Base-by-base conservation (phyloP, 2,113 vertebrate genomes). In the Calidris pygmaea region DNA sequence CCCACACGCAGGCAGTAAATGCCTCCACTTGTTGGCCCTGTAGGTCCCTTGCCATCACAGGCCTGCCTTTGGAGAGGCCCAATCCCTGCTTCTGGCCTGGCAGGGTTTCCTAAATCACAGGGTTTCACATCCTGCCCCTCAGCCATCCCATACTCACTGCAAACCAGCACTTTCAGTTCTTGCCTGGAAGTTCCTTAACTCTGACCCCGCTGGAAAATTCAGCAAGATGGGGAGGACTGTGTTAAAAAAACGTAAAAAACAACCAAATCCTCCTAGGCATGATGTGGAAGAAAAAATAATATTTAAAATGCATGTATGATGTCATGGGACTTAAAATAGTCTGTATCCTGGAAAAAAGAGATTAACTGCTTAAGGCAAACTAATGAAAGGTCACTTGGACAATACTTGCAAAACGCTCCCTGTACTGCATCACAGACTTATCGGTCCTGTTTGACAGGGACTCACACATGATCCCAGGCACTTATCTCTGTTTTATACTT, bases 401-500 rank as follows among this genome's bases (percentile, higher is more conserved):
- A 89, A 73, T 91, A 66, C 74, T 94, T 89, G 92, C 82, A 62
- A 77, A 96, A 86, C 76, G 90, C 94, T 96, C 96, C 89, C 92
- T 92, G 91, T 85, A 16, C 96, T 97, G 85, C 77, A 95, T 96
- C 96, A 97, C 1, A 3, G 73, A 87, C 94, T 96, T 97, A 97
- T 97, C 96, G 2, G 93, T 92, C 85, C 89, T 95, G 87, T 96
- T 97, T 95, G 95, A 96, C 95, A 91, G 95, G 67, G 94, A 93
- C 96, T 97, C 95, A 96, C 87, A 93, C 84, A 91, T 93, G 97
- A 97, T 97, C 95, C 96, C 94, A 86, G 75, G 89, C 89, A 96
- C 95, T 98, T 97, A 97, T 93, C 90, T 91, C 87, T 95, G 90
- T 96, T 97, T 96, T 96, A 94, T 94, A 65, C 92, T 97, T 98